Percentiles rank a stretch among this genome's conserved stretches.
Conservation (phyloP, 2,888 invertebrate species). For the Drosophila eohydei region DNA sequence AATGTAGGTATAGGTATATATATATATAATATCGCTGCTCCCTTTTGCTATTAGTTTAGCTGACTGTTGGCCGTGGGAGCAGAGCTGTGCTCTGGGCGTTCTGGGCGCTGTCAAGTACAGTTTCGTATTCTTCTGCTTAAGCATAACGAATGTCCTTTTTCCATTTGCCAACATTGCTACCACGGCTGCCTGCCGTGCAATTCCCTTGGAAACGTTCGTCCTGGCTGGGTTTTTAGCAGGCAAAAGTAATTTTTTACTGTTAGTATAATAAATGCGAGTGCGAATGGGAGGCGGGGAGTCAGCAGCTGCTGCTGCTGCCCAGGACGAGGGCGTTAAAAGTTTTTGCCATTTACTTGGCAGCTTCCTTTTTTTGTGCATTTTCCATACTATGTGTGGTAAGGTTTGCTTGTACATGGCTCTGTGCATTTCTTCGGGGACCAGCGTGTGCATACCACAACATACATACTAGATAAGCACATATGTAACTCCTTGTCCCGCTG, state of each 20-base stretch:
- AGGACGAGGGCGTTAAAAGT: slow-evolving; percentile 75
- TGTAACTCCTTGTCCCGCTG: slow-evolving; percentile 66
- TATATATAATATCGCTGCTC: slow-evolving; percentile 51
- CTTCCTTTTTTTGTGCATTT: slow-evolving; percentile 36
- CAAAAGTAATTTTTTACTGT: slow-evolving; percentile 78
- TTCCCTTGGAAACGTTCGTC: slow-evolving; percentile 62
- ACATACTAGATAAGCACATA: slow-evolving; percentile 36
- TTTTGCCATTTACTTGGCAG: slow-evolving; percentile 66
- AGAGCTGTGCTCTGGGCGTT: slow-evolving; percentile 42
- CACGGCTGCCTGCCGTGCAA: slow-evolving; percentile 37
- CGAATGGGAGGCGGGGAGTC: slow-evolving; percentile 53
- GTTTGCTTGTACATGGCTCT: slow-evolving; percentile 15
- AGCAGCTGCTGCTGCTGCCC: slow-evolving; percentile 40
- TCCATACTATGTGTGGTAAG: slow-evolving; percentile 17
- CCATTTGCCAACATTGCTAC: slow-evolving; percentile 52
- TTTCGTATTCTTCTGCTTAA: slow-evolving; percentile 82
- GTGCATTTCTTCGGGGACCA: slow-evolving; percentile 76
- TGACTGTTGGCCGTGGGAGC: slow-evolving; percentile 16
- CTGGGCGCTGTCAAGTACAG: slow-evolving; percentile 73
- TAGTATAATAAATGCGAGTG: slow-evolving; percentile 79
- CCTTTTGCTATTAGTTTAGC: slow-evolving; percentile 73
- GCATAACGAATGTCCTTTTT: slow-evolving; percentile 82
- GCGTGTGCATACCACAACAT: slow-evolving; percentile 31
- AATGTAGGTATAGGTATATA: slow-evolving; percentile 3
- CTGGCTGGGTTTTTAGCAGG: slow-evolving; percentile 51